Base-by-base conservation (phyloP, 2,113 vertebrate species). In the Strix aluco region DNA sequence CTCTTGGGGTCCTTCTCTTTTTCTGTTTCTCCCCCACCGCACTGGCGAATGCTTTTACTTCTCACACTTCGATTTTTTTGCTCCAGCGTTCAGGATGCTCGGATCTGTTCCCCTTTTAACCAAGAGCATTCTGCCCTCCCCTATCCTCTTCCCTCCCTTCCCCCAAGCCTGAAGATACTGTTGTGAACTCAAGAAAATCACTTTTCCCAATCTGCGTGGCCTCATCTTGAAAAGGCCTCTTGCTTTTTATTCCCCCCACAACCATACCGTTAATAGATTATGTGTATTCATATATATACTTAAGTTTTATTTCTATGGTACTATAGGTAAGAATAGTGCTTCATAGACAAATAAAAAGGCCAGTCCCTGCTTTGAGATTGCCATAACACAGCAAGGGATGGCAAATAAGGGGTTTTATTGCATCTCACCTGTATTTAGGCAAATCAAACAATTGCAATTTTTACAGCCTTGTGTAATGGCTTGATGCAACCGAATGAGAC, bases 361-460 rank as follows among this genome's bases (percentile, higher is more conserved):
- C 92, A 90, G 69, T 66, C 44, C 46, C 69, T 84, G 75, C 92
- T 88, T 90, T 62, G 85, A 88, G 83, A 90, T 81, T 94, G 87
- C 67, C 70, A 70, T 94, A 96, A 96, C 94, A 66, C 94, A 94
- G 97, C 94, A 84, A 97, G 94, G 15, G 84, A 72, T 95, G 70
- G 73, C 86, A 94, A 94, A 92, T 93, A 95, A 89, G 78, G 63
- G 82, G 25, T 78, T 97, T 96, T 96, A 96, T 97, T 95, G 14
- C 72, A 86, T 69, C 91, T 96, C 92, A 96, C 97, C 95, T 97
- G 96, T 97, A 95, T 94, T 97, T 96, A 95, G 95, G 93, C 92
- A 97, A 95, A 97, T 96, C 94, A 96, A 96, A 94, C 94, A 96
- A 96, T 94, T 93, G 86, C 73, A 54, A 93, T 92, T 97, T 96